Conservation (phyloP, 2,888 invertebrate species). For the Arctia plantaginis region DNA sequence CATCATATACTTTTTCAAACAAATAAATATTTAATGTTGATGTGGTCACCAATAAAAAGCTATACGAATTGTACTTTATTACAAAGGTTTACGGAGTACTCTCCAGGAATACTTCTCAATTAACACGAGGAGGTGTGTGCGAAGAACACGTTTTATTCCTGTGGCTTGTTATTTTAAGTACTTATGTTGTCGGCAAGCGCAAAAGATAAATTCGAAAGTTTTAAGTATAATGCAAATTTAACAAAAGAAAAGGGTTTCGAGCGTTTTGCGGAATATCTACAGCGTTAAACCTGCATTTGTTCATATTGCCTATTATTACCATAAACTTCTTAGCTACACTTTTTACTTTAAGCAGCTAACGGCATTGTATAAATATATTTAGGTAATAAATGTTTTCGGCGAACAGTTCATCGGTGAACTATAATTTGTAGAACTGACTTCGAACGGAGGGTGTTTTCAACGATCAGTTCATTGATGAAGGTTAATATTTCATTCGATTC, state of each 20-base stretch:
- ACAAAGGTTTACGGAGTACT: not conserved
- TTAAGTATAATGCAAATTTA: not conserved
- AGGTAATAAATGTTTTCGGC: not conserved
- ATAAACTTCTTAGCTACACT: not conserved
- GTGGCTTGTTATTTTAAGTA: conserved; percentile 1
- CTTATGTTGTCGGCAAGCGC: not conserved
- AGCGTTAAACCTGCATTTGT: not conserved
- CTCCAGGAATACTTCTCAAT: not conserved
- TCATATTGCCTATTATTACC: not conserved
- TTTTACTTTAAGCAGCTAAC: not conserved
- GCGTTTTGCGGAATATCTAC: not conserved
- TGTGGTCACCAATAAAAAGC: not conserved
- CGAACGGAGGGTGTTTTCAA: too few relatives aligned
- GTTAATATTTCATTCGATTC: too few relatives aligned
- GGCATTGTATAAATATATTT: too few relatives aligned
- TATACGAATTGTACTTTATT: not conserved
- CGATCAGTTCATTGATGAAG: too few relatives aligned
- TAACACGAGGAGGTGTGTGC: not conserved
- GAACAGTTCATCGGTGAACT: too few relatives aligned
- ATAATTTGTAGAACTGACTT: too few relatives aligned
- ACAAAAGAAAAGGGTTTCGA: not conserved
- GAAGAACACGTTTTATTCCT: not conserved
- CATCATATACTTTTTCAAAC: not conserved
- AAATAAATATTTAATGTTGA: not conserved
- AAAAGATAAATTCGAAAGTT: conserved; percentile 2